Evolutionary conservation across 2,797 vertebrate genomes (phyloP).

Genomic region (Yasuhikotakia modesta): DNA sequence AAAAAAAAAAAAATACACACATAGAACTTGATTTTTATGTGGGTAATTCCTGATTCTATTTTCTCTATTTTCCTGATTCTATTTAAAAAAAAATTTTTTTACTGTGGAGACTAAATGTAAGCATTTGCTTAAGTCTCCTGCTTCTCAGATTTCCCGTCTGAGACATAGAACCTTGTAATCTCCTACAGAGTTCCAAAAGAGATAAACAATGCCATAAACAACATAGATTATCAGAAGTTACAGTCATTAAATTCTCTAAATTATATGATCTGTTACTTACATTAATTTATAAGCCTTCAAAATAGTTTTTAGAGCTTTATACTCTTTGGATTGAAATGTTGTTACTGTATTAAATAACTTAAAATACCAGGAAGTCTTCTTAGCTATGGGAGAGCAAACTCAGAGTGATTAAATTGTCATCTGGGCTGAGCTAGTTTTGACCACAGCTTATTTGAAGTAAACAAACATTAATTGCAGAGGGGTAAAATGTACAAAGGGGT

Average conservation of each 20-base stretch:
- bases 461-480: not conserved
- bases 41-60: not conserved
- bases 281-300: not conserved
- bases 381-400: no score
- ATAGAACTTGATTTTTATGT: not conserved
- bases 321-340: no score
- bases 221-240: not conserved
- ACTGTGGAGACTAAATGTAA: not conserved
- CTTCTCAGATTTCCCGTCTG: not conserved
- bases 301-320: no score
- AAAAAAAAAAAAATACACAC: no score
- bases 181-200: not conserved
- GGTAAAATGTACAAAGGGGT: constrained; percentile 24
- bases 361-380: no score
- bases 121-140: not conserved
- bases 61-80: no score
- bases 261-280: not conserved
- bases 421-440: not conserved
- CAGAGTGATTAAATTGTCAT: not conserved
- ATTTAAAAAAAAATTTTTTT: no score
- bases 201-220: not conserved
- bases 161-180: not conserved
- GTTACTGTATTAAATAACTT: no score
- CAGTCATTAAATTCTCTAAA: not conserved
- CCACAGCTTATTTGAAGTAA: not conserved